Percentiles rank a stretch among this genome's conserved stretches.
These are phyloP conservation scores for Heterodera filipjevi DNA, from an alignment of 2,888 invertebrate genomes.

Conservation along the genomic window DNA sequence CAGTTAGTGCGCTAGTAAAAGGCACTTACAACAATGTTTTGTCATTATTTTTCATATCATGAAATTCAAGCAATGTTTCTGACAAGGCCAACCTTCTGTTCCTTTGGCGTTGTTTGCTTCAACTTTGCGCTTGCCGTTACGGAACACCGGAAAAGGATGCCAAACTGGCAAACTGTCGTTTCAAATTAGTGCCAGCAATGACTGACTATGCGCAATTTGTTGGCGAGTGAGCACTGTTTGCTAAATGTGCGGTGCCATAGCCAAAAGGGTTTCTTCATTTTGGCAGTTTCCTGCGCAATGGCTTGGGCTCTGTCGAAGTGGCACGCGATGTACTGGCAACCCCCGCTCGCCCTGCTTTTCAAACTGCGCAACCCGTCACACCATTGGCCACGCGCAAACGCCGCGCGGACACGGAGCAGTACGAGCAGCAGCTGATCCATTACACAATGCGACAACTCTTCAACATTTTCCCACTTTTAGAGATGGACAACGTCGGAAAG, in stretches of 20 bases:
- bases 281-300: background rate
- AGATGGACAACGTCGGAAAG: conserved; percentile 3
- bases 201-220: conserved; percentile 14
- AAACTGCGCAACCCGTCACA: background rate
- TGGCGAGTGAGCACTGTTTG: background rate
- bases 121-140: background rate
- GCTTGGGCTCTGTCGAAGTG: background rate
- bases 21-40: too few species aligned
- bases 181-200: background rate
- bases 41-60: background rate
- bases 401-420: background rate
- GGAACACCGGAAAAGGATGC: background rate
- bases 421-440: conserved; percentile 4
- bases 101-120: background rate
- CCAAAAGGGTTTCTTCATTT: background rate
- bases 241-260: background rate
- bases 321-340: conserved; percentile 1
- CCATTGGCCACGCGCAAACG: background rate
- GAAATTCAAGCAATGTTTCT: background rate
- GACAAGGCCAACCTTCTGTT: conserved; percentile 5
- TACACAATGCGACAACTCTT: conserved; percentile 8
- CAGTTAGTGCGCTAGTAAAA: background rate
- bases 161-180: background rate
- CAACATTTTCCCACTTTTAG: background rate
- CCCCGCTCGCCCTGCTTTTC: background rate